Evolutionary conservation across 2,888 invertebrate species (phyloP).

Genomic region (Imbricaverruca yamaguchii): DNA sequence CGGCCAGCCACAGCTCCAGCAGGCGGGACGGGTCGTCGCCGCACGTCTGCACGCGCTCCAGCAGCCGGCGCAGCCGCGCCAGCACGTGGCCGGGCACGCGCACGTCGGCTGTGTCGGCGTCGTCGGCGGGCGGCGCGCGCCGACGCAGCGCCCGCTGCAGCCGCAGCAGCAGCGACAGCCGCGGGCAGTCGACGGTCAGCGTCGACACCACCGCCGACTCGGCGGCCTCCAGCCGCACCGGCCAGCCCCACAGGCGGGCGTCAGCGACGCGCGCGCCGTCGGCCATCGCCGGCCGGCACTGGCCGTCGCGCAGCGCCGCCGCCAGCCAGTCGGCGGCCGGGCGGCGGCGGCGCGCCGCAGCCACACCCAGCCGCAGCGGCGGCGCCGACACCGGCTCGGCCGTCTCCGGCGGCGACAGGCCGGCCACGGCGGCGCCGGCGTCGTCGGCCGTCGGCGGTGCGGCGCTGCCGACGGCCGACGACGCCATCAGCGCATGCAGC

Average conservation of each 20-base stretch:
- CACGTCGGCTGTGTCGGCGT: neutral
- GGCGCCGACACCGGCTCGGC: neutral
- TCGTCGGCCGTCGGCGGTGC: neutral
- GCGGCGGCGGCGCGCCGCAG: neutral
- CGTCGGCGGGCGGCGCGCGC: neutral
- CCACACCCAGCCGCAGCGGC: slow-evolving; percentile 8
- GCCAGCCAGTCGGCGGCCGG: neutral
- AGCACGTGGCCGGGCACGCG: slow-evolving; percentile 12
- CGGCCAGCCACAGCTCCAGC: slow-evolving; percentile 15
- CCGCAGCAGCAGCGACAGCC: neutral
- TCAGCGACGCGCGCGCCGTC: neutral
- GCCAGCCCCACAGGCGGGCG: neutral
- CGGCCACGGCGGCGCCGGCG: neutral
- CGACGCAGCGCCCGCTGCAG: slow-evolving; percentile 6
- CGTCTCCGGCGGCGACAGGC: neutral
- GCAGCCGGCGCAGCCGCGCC: neutral
- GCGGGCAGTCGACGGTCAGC: neutral
- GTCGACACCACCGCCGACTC: neutral
- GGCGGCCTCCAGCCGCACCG: neutral
- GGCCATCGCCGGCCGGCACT: neutral
- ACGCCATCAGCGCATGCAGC: neutral
- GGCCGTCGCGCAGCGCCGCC: neutral
- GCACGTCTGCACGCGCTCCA: neutral
- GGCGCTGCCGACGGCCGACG: neutral
- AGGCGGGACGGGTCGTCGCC: neutral